phyloP scores from a whole-genome alignment of 1,140 invertebrate species.

The Sminthurides bifidus region DNA sequence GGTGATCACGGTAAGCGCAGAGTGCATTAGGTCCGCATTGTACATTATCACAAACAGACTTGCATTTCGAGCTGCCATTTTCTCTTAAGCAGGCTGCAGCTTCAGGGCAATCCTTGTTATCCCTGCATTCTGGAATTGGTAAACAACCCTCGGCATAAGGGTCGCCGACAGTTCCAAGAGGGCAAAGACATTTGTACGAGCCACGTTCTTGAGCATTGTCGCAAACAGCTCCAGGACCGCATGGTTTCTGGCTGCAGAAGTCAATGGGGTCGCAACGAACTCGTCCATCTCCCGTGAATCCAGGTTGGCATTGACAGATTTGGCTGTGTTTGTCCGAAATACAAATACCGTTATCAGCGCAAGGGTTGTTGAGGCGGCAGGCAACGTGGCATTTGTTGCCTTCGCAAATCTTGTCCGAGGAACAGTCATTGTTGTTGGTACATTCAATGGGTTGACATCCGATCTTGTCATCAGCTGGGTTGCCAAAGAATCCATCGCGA shows the following conservation, averaged over 20 bases:
- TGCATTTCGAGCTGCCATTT: slow-evolving; percentile 59
- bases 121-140: slow-evolving; percentile 60
- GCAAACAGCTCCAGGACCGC: slow-evolving; percentile 69
- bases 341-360: slow-evolving; percentile 69
- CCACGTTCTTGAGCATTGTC: slow-evolving; percentile 67
- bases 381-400: slow-evolving; percentile 68
- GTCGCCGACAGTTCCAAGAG: slow-evolving; percentile 63
- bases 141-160: slow-evolving; percentile 62
- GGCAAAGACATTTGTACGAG: slow-evolving; percentile 66
- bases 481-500: slow-evolving; percentile 61
- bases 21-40: slow-evolving; percentile 71
- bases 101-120: slow-evolving; percentile 61
- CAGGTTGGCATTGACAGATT: slow-evolving; percentile 67
- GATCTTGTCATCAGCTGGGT: slow-evolving; percentile 54
- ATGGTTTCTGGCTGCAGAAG: slow-evolving; percentile 62
- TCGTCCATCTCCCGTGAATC: slow-evolving; percentile 52
- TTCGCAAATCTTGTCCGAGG: slow-evolving; percentile 67
- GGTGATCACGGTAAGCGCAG: slow-evolving; percentile 58
- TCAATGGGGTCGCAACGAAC: slow-evolving; percentile 55
- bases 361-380: slow-evolving; percentile 64
- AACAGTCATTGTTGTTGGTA: slow-evolving; percentile 53
- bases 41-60: slow-evolving; percentile 57
- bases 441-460: slow-evolving; percentile 70
- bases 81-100: slow-evolving; percentile 58
- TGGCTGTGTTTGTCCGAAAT: slow-evolving; percentile 53